Evolutionary conservation across 1,140 invertebrate species (phyloP).

Genomic region (Plectrocnemia conspersa): DNA sequence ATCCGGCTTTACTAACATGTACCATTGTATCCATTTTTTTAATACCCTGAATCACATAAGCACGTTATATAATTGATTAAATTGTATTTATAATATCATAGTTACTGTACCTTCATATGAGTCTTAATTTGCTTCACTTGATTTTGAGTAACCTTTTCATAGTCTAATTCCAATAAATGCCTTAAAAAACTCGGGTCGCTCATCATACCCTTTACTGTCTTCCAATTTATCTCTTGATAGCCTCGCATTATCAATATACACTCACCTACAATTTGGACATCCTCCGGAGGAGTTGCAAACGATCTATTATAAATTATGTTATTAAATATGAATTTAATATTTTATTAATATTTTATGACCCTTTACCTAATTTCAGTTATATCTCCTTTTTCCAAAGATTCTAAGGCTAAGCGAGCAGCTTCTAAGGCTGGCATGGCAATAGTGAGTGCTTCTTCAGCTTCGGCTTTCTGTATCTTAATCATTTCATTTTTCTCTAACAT

Average conservation of each 20-base stretch:
- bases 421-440: slow-evolving; percentile 78
- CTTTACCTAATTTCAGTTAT: slow-evolving; percentile 80
- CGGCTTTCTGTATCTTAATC: slow-evolving; percentile 73
- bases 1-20: slow-evolving; percentile 73
- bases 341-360: slow-evolving; percentile 6
- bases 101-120: slow-evolving; percentile 57
- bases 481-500: slow-evolving; percentile 73
- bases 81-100: slow-evolving; percentile 6
- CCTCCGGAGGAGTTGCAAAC: slow-evolving; percentile 83
- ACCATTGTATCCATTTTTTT: slow-evolving; percentile 72
- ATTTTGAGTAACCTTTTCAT: slow-evolving; percentile 69
- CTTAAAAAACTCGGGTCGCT: slow-evolving; percentile 79
- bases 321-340: background rate
- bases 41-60: slow-evolving; percentile 41
- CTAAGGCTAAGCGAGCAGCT: slow-evolving; percentile 70
- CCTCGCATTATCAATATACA: slow-evolving; percentile 80
- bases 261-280: slow-evolving; percentile 82
- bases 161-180: slow-evolving; percentile 78
- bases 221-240: slow-evolving; percentile 82
- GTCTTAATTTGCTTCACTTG: slow-evolving; percentile 66
- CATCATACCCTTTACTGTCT: slow-evolving; percentile 86
- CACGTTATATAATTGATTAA: background rate
- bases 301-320: slow-evolving; percentile 51
- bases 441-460: slow-evolving; percentile 72
- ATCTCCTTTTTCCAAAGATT: slow-evolving; percentile 79